phyloP scores from a whole-genome alignment of 2,888 invertebrate species.

The Amblyteles armatorius region DNA sequence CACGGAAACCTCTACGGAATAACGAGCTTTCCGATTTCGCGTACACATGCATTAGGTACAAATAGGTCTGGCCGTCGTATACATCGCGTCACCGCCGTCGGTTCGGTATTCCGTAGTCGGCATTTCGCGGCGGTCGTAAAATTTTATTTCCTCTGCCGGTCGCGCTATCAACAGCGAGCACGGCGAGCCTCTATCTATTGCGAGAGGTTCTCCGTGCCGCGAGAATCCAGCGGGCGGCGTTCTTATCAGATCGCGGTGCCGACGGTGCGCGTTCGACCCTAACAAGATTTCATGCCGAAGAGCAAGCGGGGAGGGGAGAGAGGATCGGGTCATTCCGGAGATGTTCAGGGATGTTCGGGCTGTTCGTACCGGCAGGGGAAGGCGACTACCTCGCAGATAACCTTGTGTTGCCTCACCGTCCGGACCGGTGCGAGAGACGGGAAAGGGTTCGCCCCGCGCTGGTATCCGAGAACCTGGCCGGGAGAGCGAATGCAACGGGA shows the following conservation, averaged over 20 bases:
- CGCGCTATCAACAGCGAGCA: conserved; percentile 23
- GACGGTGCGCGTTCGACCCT: conserved; percentile 74
- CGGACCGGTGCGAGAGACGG: conserved; percentile 65
- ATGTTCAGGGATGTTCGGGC: background rate
- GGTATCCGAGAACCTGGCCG: conserved; percentile 60
- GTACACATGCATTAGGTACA: conserved; percentile 9
- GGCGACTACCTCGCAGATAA: conserved; percentile 4
- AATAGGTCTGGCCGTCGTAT: background rate
- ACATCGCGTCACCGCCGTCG: background rate
- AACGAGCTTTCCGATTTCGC: background rate
- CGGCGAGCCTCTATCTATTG: background rate
- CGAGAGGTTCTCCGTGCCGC: conserved; percentile 6
- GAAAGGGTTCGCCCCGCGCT: conserved; percentile 23
- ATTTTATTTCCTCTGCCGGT: conserved; percentile 48
- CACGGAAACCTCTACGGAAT: background rate
- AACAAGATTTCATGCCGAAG: conserved; percentile 75
- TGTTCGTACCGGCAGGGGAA: background rate
- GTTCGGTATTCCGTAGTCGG: background rate
- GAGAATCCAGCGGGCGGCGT: conserved; percentile 64
- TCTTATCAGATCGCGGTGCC: conserved; percentile 77
- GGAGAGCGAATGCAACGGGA: background rate
- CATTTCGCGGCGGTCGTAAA: conserved; percentile 21
- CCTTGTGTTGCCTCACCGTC: conserved; percentile 49
- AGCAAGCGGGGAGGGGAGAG: background rate
- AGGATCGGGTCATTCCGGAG: background rate